These are phyloP conservation scores for Nyctalus aviator DNA, from an alignment of 2,797 vertebrate genomes.

Conservation along the genomic window DNA sequence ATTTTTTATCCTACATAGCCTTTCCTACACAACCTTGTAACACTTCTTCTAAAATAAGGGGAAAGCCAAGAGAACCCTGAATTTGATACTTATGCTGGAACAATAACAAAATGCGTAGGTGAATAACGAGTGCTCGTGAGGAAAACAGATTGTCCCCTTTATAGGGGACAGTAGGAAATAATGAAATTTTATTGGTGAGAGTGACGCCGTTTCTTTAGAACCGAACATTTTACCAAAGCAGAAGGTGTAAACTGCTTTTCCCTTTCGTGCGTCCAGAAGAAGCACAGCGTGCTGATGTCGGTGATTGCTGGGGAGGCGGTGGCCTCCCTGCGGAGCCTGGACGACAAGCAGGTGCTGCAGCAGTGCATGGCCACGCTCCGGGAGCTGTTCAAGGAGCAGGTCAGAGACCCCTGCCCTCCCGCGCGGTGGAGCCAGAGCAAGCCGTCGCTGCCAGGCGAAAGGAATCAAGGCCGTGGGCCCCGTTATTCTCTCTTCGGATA, in stretches of 20 bases:
- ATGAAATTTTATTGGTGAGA: not conserved
- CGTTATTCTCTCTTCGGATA: rapidly evolving
- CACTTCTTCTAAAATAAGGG: not conserved
- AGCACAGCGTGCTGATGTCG: slow-evolving; percentile 97
- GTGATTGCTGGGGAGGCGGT: slow-evolving; percentile 96
- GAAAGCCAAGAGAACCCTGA: not conserved
- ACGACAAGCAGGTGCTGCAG: slow-evolving; percentile 92
- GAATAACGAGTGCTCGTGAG: not conserved
- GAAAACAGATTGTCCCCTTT: not conserved
- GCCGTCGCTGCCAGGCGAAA: rapidly evolving
- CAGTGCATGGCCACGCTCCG: slow-evolving; percentile 94
- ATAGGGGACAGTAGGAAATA: not conserved
- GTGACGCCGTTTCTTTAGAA: not conserved
- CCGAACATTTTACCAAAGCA: rapidly evolving
- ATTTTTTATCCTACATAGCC: not conserved
- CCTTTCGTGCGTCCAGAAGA: slow-evolving; percentile 87
- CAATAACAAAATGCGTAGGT: too few relatives aligned
- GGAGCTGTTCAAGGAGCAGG: slow-evolving; percentile 97
- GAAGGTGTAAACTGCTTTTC: not conserved
- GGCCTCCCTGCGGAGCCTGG: slow-evolving; percentile 89
- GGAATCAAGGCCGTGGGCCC: not conserved
- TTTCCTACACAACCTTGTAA: not conserved
- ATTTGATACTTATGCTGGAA: not conserved
- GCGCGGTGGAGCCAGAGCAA: not conserved
- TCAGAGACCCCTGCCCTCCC: slow-evolving; percentile 76